Evolutionary conservation across 2,113 vertebrate genomes (phyloP).

Genomic region (Silurus glanis): DNA sequence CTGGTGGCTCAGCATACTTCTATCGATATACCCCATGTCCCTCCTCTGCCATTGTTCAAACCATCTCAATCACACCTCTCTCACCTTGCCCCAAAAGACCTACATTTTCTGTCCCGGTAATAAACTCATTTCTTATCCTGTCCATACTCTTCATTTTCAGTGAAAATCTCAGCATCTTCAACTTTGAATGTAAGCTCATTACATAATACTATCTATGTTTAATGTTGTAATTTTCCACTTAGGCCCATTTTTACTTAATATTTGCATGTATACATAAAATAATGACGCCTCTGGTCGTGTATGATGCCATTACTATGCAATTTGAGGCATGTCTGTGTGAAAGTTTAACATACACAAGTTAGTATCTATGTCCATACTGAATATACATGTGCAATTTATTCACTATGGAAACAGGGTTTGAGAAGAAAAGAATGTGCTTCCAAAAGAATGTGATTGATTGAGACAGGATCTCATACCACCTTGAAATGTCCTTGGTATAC

Average conservation of each 20-base stretch:
- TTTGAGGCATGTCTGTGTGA: not conserved
- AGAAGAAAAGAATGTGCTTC: not conserved
- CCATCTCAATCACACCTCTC: too few species aligned
- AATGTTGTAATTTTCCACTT: not conserved
- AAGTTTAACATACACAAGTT: not conserved
- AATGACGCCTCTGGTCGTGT: not conserved
- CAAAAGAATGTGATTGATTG: not conserved
- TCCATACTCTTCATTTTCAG: too few species aligned
- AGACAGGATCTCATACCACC: not conserved
- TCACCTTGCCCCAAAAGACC: too few species aligned
- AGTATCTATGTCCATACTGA: not conserved
- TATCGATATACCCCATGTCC: too few species aligned
- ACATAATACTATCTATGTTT: not conserved
- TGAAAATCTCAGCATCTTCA: not conserved
- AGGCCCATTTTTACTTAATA: not conserved
- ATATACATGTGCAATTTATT: not conserved
- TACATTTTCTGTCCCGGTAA: too few species aligned
- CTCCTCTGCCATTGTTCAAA: too few species aligned
- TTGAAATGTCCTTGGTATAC: not conserved
- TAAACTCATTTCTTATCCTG: too few species aligned
- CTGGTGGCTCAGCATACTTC: too few species aligned
- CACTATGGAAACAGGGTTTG: not conserved
- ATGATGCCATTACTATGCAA: not conserved
- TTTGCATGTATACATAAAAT: not conserved
- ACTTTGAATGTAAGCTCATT: not conserved